Base-by-base conservation (phyloP, 1,140 invertebrate genomes). In the Odontomachus brunneus region DNA sequence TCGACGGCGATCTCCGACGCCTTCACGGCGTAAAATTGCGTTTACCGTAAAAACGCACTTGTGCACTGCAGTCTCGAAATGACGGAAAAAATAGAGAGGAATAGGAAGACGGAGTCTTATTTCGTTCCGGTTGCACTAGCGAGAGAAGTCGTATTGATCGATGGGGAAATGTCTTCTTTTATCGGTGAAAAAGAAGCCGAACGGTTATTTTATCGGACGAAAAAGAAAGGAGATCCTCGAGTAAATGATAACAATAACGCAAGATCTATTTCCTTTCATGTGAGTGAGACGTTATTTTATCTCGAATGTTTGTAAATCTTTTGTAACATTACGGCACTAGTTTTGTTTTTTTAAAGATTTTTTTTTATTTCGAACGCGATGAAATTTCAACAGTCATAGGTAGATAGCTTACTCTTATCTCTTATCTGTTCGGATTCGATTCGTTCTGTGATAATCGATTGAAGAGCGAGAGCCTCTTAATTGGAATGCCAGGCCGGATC, bases 401-500 rank as follows among this genome's bases (percentile, higher is more conserved):
- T 17, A 44, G 62, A 74, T 65, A 12, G n/a, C 19, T 38, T 12
- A 14, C 17, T 3, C 22, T 75, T 49, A 49, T 75, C 38, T 75
- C 19, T 75, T 29, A 53, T 65, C 26, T 51, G 15, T 63, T 63
- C 44, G 22, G 9, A n/a, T 22, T 73, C 15, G 38, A 60, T 44
- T 14, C 19, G 2, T 19, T 63, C 24, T 15, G 29, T 14, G 15
- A 63, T 62, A 74, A 74, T 74, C 72, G 15, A 74, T 49, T n/a
- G 49, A 12, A 60, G 17, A 48, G 12, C 11, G 4, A 14, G 17
- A 48, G 55, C 0, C n/a, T 49, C 38, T 75, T 33, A 29, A 73
- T 29, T 49, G 38, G 38, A 75, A 75, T 63, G 62, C 22, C 24
- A 74, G 14, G n/a, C 49, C 12, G 17, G 62, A 29, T 75, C n/a